Evolutionary conservation across 2,888 invertebrate genomes (phyloP).

Genomic region (Mamestra brassicae): DNA sequence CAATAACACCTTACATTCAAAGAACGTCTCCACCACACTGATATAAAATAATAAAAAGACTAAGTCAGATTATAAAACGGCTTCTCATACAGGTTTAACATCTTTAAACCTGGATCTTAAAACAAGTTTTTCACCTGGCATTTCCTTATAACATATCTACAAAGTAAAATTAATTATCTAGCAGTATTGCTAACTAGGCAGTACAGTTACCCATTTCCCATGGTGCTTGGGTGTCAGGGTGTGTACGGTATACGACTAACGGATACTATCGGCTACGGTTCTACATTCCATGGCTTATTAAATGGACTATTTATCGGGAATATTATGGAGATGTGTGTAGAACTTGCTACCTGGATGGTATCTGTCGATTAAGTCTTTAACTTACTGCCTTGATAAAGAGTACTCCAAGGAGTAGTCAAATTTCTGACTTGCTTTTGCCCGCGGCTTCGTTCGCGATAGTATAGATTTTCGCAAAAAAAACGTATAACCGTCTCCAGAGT

Average conservation of each 20-base stretch:
- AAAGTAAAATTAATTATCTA: slow-evolving; percentile 38
- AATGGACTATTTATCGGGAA: slow-evolving; percentile 22
- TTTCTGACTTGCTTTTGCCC: background rate
- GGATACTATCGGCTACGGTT: slow-evolving; percentile 35
- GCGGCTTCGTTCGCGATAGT: too few species aligned
- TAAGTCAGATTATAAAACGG: slow-evolving; percentile 2
- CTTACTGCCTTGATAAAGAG: background rate
- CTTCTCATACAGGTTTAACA: slow-evolving; percentile 24
- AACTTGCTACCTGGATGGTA: background rate
- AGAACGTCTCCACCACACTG: background rate
- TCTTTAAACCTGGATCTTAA: slow-evolving; percentile 10
- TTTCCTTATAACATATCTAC: slow-evolving; percentile 37
- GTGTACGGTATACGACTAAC: slow-evolving; percentile 55
- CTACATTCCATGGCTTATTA: slow-evolving; percentile 56
- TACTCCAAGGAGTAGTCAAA: background rate
- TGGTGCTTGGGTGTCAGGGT: slow-evolving; percentile 46
- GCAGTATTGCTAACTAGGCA: background rate
- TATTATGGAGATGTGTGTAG: slow-evolving; percentile 31
- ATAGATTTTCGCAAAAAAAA: too few species aligned
- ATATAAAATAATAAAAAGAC: slow-evolving; percentile 14
- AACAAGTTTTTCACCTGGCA: slow-evolving; percentile 40
- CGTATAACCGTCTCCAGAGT: too few species aligned
- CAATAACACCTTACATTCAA: background rate
- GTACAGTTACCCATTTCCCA: slow-evolving; percentile 64
- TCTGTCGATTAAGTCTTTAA: slow-evolving; percentile 13